These are phyloP conservation scores for Nasonia vitripennis DNA, from an alignment of 1,140 invertebrate species.

Conservation along the genomic window DNA sequence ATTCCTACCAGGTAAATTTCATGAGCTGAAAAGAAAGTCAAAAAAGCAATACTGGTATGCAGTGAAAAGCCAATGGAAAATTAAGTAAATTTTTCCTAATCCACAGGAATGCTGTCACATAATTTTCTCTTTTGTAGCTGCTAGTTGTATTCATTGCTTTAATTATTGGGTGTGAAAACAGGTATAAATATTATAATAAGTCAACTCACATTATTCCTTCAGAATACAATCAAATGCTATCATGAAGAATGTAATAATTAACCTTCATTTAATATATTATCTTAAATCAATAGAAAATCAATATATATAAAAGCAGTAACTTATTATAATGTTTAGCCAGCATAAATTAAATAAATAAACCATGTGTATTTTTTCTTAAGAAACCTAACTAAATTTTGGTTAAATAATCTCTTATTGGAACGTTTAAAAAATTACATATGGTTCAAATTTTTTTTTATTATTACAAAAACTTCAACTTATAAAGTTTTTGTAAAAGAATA, in stretches of 20 bases:
- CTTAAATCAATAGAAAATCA: too few relatives aligned
- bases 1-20: constrained; percentile 53
- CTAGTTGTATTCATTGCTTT: not conserved
- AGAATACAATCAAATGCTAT: too few relatives aligned
- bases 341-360: not conserved
- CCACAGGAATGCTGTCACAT: constrained; percentile 59
- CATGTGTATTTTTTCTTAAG: not conserved
- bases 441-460: not conserved
- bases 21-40: constrained; percentile 65
- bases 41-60: constrained; percentile 64
- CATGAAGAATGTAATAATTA: too few relatives aligned
- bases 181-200: not conserved
- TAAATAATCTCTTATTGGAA: not conserved
- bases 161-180: not conserved
- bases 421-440: not conserved
- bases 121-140: not conserved
- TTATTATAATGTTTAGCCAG: not conserved
- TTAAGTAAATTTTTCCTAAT: constrained; percentile 55
- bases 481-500: too few relatives aligned
- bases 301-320: not conserved
- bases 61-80: not conserved
- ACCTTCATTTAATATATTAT: too few relatives aligned
- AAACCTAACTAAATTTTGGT: not conserved
- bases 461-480: too few relatives aligned
- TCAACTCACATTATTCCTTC: not conserved